Evolutionary conservation across 2,113 vertebrate species (phyloP), one percentile per base, ranked within the genome.

Genomic region (Apeltes quadracus): DNA sequence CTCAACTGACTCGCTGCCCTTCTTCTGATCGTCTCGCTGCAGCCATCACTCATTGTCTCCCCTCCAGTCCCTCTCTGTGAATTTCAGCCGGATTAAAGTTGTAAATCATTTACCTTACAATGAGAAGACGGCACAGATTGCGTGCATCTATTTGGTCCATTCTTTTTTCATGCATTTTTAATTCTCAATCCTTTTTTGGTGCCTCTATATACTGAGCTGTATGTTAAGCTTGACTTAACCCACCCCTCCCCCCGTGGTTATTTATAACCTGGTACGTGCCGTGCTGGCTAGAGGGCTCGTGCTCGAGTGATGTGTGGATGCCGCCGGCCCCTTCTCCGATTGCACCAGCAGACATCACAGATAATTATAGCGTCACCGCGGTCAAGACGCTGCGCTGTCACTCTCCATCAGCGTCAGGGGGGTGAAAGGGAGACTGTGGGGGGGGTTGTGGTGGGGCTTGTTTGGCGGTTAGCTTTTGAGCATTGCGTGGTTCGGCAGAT

Each of bases 291-390:
- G 55, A 61, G 83, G 74, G 75, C 88, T 91, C 12, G 58, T 82
- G 85, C 90, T 90, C 81, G 9, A 76, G 62, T 79, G 77, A 85
- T 87, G 89, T 89, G 84, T 86, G 83, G 84, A 78, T 56, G 78
- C 82, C 55, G 51, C 61, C 39, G 65, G 76, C 65, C 66, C 64
- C 78, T 53, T 90, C 89, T 92, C 91, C 70, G 12, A 69, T 93
- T 92, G 86, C 92, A 91, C 76, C 67, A 29, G 84, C 88, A 88
- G 81, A 91, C 92, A 91, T 92, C 90, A 90, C 88, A 61, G 87
- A 84, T 93, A 93, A 93, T 88, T 91, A 92, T 93, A 93, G 89
- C 86, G 46, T 62, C 58, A 20, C 81, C 80, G 56, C 73, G 76
- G 83, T 84, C 87, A 87, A 87, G 78, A 87, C 16, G 65, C 61